Conservation (phyloP, 2,888 invertebrate species). For the Pristionchus fissidentatus region DNA sequence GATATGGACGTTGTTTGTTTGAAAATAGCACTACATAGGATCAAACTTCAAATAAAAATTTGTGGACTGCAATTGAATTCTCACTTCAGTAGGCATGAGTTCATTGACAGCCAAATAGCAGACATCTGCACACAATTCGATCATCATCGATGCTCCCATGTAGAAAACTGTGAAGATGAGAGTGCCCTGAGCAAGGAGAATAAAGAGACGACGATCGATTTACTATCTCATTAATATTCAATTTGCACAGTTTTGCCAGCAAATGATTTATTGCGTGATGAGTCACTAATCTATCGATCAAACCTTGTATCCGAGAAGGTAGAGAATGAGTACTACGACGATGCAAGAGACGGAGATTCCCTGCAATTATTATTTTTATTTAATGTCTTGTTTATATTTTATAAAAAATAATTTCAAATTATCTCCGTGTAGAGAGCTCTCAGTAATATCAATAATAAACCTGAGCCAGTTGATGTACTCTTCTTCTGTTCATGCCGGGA, state of each 20-base stretch:
- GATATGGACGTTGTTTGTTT: too few species aligned
- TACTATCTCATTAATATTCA: too few species aligned
- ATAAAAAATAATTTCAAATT: not conserved
- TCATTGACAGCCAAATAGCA: conserved; percentile 33
- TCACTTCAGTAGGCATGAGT: conserved; percentile 24
- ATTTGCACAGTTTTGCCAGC: too few species aligned
- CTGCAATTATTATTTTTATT: not conserved
- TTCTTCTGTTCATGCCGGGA: conserved; percentile 37
- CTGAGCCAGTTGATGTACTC: conserved; percentile 13
- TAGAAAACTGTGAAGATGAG: conserved; percentile 37
- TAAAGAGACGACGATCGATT: conserved; percentile 11
- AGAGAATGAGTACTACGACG: conserved; percentile 10
- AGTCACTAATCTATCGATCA: too few species aligned
- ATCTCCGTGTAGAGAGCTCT: too few species aligned
- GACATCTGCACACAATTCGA: conserved; percentile 39
- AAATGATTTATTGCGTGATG: too few species aligned
- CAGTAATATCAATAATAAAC: too few species aligned
- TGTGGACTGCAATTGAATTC: not conserved
- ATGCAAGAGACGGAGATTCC: conserved; percentile 19
- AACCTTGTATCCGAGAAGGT: conserved; percentile 14
- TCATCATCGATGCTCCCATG: conserved; percentile 29
- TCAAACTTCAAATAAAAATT: not conserved
- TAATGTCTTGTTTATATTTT: not conserved
- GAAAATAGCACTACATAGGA: not conserved
- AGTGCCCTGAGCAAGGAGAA: conserved; percentile 14